These are phyloP conservation scores for Ernsta delagoae DNA, from an alignment of 2,888 invertebrate genomes.

Conservation along the genomic window DNA sequence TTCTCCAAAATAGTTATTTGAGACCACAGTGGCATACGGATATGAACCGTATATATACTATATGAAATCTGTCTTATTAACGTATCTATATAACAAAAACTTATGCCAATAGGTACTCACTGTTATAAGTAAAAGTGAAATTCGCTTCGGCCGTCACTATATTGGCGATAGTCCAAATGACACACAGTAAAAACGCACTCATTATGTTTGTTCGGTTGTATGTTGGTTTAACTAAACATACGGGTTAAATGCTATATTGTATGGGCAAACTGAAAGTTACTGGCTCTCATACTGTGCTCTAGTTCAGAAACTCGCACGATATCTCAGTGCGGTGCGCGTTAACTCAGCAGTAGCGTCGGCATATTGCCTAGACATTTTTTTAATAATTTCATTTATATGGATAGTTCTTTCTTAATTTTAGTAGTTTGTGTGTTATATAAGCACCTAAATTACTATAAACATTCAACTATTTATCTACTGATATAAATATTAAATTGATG, in stretches of 20 bases:
- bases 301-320: slow-evolving; percentile 42
- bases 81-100: too few species aligned
- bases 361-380: too few species aligned
- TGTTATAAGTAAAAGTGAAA: slow-evolving; percentile 54
- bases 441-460: too few species aligned
- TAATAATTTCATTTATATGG: too few species aligned
- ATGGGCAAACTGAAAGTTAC: slow-evolving; percentile 30
- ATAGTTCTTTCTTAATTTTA: too few species aligned
- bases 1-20: too few species aligned
- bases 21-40: too few species aligned
- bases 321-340: slow-evolving; percentile 40
- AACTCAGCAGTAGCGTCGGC: slow-evolving; percentile 18
- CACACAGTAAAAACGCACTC: slow-evolving; percentile 43
- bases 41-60: too few species aligned
- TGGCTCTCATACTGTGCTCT: slow-evolving; percentile 35
- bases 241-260: slow-evolving; percentile 30
- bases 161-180: slow-evolving; percentile 34
- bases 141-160: slow-evolving; percentile 41
- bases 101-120: slow-evolving; percentile 44
- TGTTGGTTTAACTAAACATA: slow-evolving; percentile 14
- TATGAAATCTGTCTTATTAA: too few species aligned
- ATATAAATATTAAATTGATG: too few species aligned
- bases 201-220: slow-evolving; percentile 39
- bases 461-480: too few species aligned
- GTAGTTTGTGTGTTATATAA: too few species aligned